Percentiles rank a stretch among this genome's conserved stretches.
These are phyloP conservation scores for Anarrhichthys ocellatus DNA, from an alignment of 2,113 vertebrate species.

Conservation along the genomic window DNA sequence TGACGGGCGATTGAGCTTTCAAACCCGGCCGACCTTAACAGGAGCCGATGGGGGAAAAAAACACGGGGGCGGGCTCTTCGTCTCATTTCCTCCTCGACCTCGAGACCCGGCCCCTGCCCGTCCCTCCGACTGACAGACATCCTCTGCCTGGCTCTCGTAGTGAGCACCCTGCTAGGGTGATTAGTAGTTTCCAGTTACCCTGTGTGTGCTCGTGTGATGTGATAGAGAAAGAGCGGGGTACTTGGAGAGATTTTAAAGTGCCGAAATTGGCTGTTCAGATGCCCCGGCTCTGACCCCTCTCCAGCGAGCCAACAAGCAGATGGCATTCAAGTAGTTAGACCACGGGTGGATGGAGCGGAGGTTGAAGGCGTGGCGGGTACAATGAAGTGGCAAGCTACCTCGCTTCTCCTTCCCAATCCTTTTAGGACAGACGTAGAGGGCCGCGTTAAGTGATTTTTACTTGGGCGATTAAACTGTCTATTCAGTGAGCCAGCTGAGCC, in stretches of 20 bases:
- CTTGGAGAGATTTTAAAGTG: conserved; percentile 62
- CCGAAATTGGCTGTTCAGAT: conserved; percentile 60
- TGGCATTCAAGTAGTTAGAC: conserved; percentile 61
- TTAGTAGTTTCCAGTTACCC: conserved; percentile 66
- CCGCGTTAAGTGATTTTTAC: conserved; percentile 68
- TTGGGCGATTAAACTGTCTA: conserved; percentile 71
- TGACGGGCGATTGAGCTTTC: conserved; percentile 59
- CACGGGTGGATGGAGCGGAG: conserved; percentile 45
- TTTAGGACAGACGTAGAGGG: conserved; percentile 51
- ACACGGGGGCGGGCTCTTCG: conserved; percentile 8
- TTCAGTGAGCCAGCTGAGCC: conserved; percentile 55
- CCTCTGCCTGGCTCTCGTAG: conserved; percentile 50
- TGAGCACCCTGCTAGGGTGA: conserved; percentile 69
- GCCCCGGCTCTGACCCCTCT: conserved; percentile 61
- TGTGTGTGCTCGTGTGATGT: conserved; percentile 39
- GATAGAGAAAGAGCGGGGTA: conserved; percentile 33
- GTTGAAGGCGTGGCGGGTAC: conserved; percentile 48
- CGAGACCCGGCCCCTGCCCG: background rate
- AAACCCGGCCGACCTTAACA: conserved; percentile 36
- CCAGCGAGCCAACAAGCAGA: conserved; percentile 57
- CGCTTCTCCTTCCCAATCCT: conserved; percentile 58
- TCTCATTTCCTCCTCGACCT: conserved; percentile 41
- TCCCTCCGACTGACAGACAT: conserved; percentile 52
- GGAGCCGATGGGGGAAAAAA: conserved; percentile 32
- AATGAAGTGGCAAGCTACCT: conserved; percentile 49